phyloP scores from a whole-genome alignment of 2,113 vertebrate species.

The Lycaon pictus region DNA sequence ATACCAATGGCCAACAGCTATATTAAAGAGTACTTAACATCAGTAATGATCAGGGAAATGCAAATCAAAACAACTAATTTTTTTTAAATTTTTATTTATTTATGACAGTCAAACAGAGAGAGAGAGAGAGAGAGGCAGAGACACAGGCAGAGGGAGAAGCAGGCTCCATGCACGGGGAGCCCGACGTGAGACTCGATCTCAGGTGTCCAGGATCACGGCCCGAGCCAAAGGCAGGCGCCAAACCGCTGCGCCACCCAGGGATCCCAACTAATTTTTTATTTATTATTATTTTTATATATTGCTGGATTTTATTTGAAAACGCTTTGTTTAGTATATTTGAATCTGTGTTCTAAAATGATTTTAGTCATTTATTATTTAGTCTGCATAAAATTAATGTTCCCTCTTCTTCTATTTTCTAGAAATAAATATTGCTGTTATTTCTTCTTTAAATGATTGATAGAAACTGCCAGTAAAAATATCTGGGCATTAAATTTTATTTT shows the following conservation, averaged over 20 bases:
- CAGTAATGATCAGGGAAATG: background rate
- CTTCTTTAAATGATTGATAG: background rate
- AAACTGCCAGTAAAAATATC: background rate
- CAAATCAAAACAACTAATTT: background rate
- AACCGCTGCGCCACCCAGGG: too few species aligned
- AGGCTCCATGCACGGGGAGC: too few species aligned
- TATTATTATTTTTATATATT: background rate
- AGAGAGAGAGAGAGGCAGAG: too few species aligned
- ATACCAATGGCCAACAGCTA: background rate
- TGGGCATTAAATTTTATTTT: background rate
- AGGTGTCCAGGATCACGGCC: too few species aligned
- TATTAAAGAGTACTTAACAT: background rate
- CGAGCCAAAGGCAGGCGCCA: too few species aligned
- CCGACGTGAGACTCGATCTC: too few species aligned
- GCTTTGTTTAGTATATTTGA: background rate
- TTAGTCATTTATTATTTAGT: background rate
- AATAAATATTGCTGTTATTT: background rate
- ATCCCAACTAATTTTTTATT: background rate
- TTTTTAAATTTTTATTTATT: background rate
- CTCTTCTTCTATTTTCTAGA: background rate
- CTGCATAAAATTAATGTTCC: background rate
- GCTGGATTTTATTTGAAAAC: background rate
- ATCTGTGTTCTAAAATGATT: background rate
- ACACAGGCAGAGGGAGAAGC: too few species aligned
- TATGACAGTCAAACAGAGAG: too few species aligned